Conservation (phyloP, 2,797 vertebrate genomes). For the Hydrophis major region DNA sequence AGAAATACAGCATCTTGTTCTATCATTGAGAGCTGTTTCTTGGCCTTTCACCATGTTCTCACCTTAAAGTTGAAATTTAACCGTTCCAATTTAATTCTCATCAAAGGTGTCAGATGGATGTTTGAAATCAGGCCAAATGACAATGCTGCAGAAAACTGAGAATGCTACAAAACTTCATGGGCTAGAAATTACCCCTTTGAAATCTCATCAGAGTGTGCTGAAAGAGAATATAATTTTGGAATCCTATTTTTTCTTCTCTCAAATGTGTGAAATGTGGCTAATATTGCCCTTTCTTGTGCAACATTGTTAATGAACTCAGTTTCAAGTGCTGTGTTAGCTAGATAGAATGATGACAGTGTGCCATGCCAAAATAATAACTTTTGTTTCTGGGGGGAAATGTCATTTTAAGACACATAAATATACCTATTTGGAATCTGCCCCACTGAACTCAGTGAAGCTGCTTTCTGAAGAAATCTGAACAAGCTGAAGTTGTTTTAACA, state of each 20-base stretch:
- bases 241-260: neutral
- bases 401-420: neutral
- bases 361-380: neutral
- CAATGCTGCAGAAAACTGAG: neutral
- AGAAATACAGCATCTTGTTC: slow-evolving; percentile 10
- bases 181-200: neutral
- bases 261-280: slow-evolving; percentile 12
- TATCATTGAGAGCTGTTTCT: slow-evolving; percentile 18
- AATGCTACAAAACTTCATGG: neutral
- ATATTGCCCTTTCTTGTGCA: slow-evolving; percentile 23
- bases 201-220: neutral
- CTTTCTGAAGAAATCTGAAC: neutral
- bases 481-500: neutral
- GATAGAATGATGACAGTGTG: neutral
- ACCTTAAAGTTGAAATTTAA: neutral
- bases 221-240: slow-evolving; percentile 14
- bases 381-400: neutral
- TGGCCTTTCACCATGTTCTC: slow-evolving; percentile 41
- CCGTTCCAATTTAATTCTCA: slow-evolving; percentile 21
- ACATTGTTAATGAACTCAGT: neutral
- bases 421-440: neutral
- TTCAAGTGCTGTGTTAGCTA: slow-evolving; percentile 5
- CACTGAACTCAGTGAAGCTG: neutral
- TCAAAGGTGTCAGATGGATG: slow-evolving; percentile 12
- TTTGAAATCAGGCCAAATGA: slow-evolving; percentile 6